These are phyloP conservation scores for Microctenopoma steveboyesi DNA, from an alignment of 2,797 vertebrate genomes.

Conservation along the genomic window DNA sequence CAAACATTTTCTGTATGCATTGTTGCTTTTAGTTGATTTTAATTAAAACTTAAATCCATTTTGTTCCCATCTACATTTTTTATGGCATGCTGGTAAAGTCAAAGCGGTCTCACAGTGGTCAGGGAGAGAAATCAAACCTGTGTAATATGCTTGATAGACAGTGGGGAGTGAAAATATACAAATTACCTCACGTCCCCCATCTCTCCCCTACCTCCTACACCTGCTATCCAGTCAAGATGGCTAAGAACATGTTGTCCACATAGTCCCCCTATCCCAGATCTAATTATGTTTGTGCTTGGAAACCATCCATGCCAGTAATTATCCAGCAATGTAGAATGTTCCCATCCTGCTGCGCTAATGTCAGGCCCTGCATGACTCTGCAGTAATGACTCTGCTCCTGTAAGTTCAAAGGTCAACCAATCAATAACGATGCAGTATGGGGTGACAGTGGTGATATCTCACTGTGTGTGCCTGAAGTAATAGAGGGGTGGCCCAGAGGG, in stretches of 20 bases:
- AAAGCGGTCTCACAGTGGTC: background rate
- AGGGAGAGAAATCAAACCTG: constrained; percentile 31
- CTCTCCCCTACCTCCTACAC: constrained; percentile 43
- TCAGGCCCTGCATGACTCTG: constrained; percentile 67
- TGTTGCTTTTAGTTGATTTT: constrained; percentile 1
- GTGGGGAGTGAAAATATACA: constrained; percentile 23
- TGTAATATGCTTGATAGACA: constrained; percentile 19
- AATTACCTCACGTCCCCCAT: constrained; percentile 30
- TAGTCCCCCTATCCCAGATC: constrained; percentile 49
- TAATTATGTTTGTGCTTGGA: constrained; percentile 79
- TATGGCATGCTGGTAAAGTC: constrained; percentile 3
- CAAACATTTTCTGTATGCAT: background rate
- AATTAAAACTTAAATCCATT: constrained; percentile 26
- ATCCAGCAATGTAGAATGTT: constrained; percentile 63
- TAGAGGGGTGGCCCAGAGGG: constrained; percentile 59
- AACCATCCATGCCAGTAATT: constrained; percentile 75
- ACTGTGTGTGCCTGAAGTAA: constrained; percentile 57
- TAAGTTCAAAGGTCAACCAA: constrained; percentile 77
- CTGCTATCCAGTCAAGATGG: constrained; percentile 41
- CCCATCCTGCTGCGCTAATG: constrained; percentile 61
- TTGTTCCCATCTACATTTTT: constrained; percentile 14
- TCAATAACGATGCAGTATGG: constrained; percentile 68
- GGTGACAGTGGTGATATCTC: constrained; percentile 45
- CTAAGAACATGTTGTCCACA: constrained; percentile 49
- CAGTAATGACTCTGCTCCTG: constrained; percentile 72